Base-by-base conservation (phyloP, 37 sponge, comb jelly and placozoan genomes). In the Cladorhizidae sp. region DNA sequence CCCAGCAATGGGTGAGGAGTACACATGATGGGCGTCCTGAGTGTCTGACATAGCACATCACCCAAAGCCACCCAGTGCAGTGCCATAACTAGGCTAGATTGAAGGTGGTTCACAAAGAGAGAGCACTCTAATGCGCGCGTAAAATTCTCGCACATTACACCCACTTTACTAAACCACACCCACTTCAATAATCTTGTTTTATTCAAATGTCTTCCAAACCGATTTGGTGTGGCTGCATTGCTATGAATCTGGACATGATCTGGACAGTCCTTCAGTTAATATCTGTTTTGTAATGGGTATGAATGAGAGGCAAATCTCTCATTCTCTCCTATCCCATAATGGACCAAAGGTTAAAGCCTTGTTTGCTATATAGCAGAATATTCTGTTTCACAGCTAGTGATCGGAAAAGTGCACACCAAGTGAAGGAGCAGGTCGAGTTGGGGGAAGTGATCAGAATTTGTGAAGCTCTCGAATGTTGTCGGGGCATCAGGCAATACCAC, bases 371-470 rank as follows among this genome's bases (percentile, higher is more conserved):
- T 61, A 22, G 25, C 62, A 61, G 62, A 17, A 61, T 61, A 28
- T 61, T 61, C 62, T 61, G 62, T 61, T 61, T 61, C 62, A 61
- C 62, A 61, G 62, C 62, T 61, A 61, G 62, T 61, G 62, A 61
- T 17, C 5, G 62, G 62, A 61, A 61, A 61, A 22, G 62, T 61
- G 17, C n/a, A 21, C 25, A 61, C 62, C 20, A 61, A 28, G 5
- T 28, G 21, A 61, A 61, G 62, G n/a, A 61, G 62, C 62, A 61
- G 25, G 62, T 61, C 26, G 7, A 61, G 22, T 61, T 61, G 62
- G 62, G 62, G 62, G 62, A 61, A 61, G 62, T 61, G 62, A 22
- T 61, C 62, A 61, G n/a, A 22, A 61, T 61, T 61, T 61, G 62
- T 61, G 26, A 61, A 22, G 55, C n/a, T 61, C n/a, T n/a, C n/a